Evolutionary conservation across 2,888 invertebrate genomes (phyloP), one percentile per base, ranked within the genome.

Genomic region (Leptinotarsa rubiginosa): DNA sequence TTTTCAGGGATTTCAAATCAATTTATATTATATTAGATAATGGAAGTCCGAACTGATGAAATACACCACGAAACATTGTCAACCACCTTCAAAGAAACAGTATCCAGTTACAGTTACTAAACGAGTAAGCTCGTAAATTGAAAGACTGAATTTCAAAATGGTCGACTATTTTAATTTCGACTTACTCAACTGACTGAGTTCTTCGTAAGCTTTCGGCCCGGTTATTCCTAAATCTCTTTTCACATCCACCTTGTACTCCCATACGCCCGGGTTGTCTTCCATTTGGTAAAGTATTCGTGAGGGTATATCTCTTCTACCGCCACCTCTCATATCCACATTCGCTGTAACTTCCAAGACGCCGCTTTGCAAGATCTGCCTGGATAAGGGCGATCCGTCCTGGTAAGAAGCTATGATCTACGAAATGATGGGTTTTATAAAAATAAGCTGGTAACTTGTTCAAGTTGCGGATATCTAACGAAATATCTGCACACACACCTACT

Each of bases 301-400:
- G 1, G 93, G 92, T 71, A 96, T 87, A 13, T 90, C 91, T 1
- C 92, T 90, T 3, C 93, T 90, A 2, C 93, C 92, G 0, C 94
- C 94, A 77, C 87, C 88, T 67, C 89, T 87, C 86, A 90, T 90
- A 68, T 92, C 91, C 2, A 93, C 90, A 75, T 89, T 90, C 52
- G 93, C 91, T 16, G 89, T 89, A 16, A 97, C 91, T 80, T 92
- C 91, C 89, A 97, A 91, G 1, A 91, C 86, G 65, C 95, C 92
- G 67, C 91, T 90, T 0, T 87, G 85, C 56, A 96, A 88, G 72
- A 92, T 91, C 83, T 93, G 90, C 3, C 86, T 81, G 25, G 93
- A 90, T 25, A 97, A 88, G 0, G 93, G 93, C 0, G 97, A 96
- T 1, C 96, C 96, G 87, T 98, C 98, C 86, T 96, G 96, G 88